A percentile compares a stretch with the other conserved stretches of the same genome.
Evolutionary conservation across 2,888 invertebrate genomes (phyloP).

Genomic region (Ptilodon capucinus): DNA sequence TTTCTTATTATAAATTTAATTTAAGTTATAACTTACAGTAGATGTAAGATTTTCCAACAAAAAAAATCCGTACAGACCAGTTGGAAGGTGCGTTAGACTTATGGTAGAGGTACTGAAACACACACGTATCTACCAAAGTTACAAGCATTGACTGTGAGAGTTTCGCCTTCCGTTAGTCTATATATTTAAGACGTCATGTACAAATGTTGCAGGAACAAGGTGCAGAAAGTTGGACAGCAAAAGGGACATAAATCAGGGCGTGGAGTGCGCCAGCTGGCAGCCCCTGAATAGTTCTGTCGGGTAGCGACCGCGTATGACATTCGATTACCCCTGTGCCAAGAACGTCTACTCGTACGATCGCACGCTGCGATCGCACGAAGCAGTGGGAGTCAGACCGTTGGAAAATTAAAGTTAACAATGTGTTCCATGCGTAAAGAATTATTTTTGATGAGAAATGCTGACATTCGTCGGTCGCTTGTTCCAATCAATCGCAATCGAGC

Average conservation of each 20-base stretch:
- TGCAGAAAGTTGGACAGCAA: conserved; percentile 75
- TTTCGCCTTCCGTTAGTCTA: conserved; percentile 48
- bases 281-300: conserved; percentile 67
- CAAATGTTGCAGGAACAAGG: conserved; percentile 76
- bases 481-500: neutral
- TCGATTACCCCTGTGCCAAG: conserved; percentile 64
- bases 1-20: no score
- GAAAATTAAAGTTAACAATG: conserved; percentile 13
- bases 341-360: conserved; percentile 12
- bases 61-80: no score
- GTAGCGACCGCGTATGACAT: conserved; percentile 72
- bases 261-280: conserved; percentile 61
- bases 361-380: neutral
- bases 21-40: no score
- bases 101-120: conserved; percentile 17
- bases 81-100: no score
- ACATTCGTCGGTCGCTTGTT: neutral
- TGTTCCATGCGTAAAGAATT: neutral
- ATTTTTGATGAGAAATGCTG: conserved; percentile 1
- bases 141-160: conserved; percentile 26
- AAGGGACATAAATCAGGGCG: conserved; percentile 72
- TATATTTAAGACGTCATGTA: conserved; percentile 73
- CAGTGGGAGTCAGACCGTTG: neutral
- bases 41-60: no score
- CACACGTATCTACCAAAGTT: conserved; percentile 21